A percentile compares a stretch with the other conserved stretches of the same genome.
Conservation (phyloP, 2,888 invertebrate genomes). For the Chromoteleia sp. region DNA sequence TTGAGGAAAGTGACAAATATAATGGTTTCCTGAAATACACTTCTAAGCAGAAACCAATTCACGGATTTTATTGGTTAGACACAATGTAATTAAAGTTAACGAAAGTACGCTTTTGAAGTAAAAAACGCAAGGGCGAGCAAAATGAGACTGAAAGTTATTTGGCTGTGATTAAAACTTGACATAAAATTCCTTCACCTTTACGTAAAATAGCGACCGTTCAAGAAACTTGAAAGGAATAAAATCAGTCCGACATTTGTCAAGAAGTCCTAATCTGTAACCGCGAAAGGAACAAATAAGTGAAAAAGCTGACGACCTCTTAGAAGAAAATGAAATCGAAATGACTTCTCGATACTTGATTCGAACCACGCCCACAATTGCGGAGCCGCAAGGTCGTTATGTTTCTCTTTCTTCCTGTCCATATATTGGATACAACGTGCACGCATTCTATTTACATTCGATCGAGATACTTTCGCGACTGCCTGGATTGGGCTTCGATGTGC, state of each 20-base stretch:
- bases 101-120: background rate
- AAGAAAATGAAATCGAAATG: slow-evolving; percentile 78
- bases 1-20: slow-evolving; percentile 13
- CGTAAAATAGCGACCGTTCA: slow-evolving; percentile 10
- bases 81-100: slow-evolving; percentile 7
- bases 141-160: slow-evolving; percentile 14
- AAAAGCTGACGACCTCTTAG: slow-evolving; percentile 64
- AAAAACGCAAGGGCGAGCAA: background rate
- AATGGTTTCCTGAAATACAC: slow-evolving; percentile 14
- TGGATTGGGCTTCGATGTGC: slow-evolving; percentile 29
- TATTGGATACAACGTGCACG: slow-evolving; percentile 50
- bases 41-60: slow-evolving; percentile 8
- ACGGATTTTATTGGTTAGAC: slow-evolving; percentile 5
- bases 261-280: slow-evolving; percentile 36
- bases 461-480: slow-evolving; percentile 60
- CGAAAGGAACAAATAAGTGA: slow-evolving; percentile 41
- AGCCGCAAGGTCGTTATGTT: slow-evolving; percentile 74
- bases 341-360: slow-evolving; percentile 72
- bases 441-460: slow-evolving; percentile 64
- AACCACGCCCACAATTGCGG: slow-evolving; percentile 69
- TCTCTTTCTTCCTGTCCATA: slow-evolving; percentile 68
- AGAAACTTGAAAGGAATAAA: slow-evolving; percentile 21
- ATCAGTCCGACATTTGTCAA: slow-evolving; percentile 40
- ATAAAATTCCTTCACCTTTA: background rate
- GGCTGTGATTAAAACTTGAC: slow-evolving; percentile 9